Evolutionary conservation across 2,797 vertebrate species (phyloP), one percentile per base, ranked within the genome.

Genomic region (Molossus alvarezi): DNA sequence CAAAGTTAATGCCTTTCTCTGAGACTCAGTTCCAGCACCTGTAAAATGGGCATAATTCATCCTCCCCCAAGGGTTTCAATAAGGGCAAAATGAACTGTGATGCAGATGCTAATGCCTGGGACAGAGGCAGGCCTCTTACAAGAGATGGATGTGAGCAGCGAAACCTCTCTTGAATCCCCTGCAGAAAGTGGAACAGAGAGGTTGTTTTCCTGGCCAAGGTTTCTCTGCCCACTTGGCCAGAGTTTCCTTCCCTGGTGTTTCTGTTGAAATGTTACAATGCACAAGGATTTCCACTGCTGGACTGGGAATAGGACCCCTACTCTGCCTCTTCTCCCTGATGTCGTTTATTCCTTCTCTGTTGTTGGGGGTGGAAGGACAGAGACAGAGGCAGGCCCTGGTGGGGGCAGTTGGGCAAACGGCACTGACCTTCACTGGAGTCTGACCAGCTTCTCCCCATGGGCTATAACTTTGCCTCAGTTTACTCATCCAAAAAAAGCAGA

Each of bases 221-320:
- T 98, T 97, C 97, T 97, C 95, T 97, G 97, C 95, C 88, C 93
- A 4, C 95, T 97, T 98, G 98, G 97, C 1, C 80, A 82, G 75
- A 41, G 10, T 90, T 96, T 97, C 96, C 95, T 96, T 94, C 89
- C 96, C 89, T 94, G 92, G 73, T 33, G 97, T 96, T 97, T 97
- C 96, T 96, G 97, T 58, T 96, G 96, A 97, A 97, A 98, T 96
- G 83, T 95, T 96, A 58, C 94, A 96, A 95, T 97, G 97, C 90
- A 81, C 96, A 97, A 98, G 93, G 95, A 97, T 97, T 97, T 98
- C 95, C 97, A 95, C 96, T 90, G 87, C 76, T 27, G 0, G n/a
- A 0, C 51, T 48, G 86, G 85, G 57, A 73, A 11, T 1, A 29
- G 65, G 23, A 37, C 53, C 51, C 55, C 0, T 0, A 13, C 33